Evolutionary conservation across 2,113 vertebrate genomes (phyloP), one percentile per base, ranked within the genome.

Genomic region (Machaerirhynchus nigripectus): DNA sequence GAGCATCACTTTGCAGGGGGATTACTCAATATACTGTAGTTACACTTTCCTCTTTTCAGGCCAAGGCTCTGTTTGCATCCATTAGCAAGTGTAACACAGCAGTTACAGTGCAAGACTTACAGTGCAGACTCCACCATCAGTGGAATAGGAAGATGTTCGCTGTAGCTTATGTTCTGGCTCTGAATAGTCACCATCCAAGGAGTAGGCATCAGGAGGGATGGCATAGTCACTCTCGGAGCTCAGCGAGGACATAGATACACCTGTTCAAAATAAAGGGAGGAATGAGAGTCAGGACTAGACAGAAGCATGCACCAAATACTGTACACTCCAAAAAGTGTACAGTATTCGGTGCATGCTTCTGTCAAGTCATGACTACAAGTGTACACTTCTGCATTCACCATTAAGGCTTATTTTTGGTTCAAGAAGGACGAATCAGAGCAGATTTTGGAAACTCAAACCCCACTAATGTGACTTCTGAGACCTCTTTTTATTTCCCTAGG

Each of bases 211-310:
- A 13, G 99, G 99, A 47, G 99, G 99, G 67, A 99, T 98, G 87
- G 99, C 99, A 60, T 99, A 99, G 93, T 99, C 99, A 73, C 99
- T 98, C 95, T 99, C 99, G 0, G 99, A 99, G 97, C 99, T 99
- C 91, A 99, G 90, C 9, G 99, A 99, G n/a, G 99, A 99, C 98
- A 99, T 98, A 67, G 99, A 99, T 39, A 98, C 98, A 49, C 99
- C 99, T 99, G 82, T 28, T 57, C 26, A 24, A 87, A 95, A 91
- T 22, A 69, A 69, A 83, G 49, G 37, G 63, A 65, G 74, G 33
- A 75, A 75, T 28, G 4, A 88, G 52, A 92, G 52, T n/a, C 17
- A 55, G 15, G 21, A 24, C 56, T 39, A 37, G 40, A 71, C 24
- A 93, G 83, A 87, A 87, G 27, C 52, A 82, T 5, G 24, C 16